A percentile compares a stretch with the other conserved stretches of the same genome.
Conservation (phyloP, 2,797 vertebrate genomes). For the Fringilla coelebs region DNA sequence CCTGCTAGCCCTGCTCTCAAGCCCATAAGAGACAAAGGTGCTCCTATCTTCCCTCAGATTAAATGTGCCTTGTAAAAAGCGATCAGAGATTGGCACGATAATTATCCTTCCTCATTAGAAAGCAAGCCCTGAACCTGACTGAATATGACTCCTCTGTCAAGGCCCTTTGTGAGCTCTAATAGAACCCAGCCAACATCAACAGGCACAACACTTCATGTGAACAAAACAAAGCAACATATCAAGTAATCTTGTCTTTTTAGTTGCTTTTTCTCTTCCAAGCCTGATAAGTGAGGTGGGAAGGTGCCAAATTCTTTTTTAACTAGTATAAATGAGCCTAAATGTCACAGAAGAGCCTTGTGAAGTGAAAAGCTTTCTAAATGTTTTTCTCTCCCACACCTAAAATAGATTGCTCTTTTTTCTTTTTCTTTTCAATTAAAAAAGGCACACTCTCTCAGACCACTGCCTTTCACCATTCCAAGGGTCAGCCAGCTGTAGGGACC, state of each 20-base stretch:
- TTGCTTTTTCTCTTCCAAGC: conserved; percentile 47
- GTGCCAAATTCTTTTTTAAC: conserved; percentile 61
- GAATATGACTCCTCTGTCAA: conserved; percentile 7
- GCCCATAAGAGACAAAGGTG: not conserved
- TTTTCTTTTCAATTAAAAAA: not conserved
- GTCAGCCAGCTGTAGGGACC: not conserved
- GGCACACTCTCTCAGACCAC: not conserved
- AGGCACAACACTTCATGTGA: not conserved
- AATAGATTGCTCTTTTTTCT: conserved; percentile 45
- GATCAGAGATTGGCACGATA: not conserved
- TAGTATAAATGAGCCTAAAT: conserved; percentile 60
- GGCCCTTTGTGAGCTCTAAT: not conserved
- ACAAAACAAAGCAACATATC: conserved; percentile 26
- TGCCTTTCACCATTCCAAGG: not conserved
- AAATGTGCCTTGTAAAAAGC: not conserved
- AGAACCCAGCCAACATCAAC: not conserved
- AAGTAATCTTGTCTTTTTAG: conserved; percentile 21
- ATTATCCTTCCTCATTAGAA: conserved; percentile 46
- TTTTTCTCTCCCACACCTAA: conserved; percentile 52
- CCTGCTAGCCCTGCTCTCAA: not conserved
- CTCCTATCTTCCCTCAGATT: not conserved
- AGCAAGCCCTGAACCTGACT: not conserved
- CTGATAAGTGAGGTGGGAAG: conserved; percentile 48
- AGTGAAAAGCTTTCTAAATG: conserved; percentile 56
- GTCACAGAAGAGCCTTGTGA: conserved; percentile 56